A percentile compares a stretch with the other conserved stretches of the same genome.
Conservation (phyloP, 2,113 vertebrate genomes). For the Pitta sordida region DNA sequence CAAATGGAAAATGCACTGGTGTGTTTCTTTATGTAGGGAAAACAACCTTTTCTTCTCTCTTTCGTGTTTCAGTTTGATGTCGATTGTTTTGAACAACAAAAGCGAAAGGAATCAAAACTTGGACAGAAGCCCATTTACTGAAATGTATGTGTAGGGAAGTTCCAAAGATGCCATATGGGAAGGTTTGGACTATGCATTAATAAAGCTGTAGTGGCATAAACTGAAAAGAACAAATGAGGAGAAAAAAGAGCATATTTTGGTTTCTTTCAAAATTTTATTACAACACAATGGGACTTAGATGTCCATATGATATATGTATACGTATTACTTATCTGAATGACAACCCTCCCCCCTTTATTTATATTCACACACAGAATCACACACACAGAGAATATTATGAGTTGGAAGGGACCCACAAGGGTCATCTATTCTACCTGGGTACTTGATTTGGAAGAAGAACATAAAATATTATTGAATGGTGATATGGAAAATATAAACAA, state of each 20-base stretch:
- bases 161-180: background rate
- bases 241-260: background rate
- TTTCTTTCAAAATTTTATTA: background rate
- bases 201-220: background rate
- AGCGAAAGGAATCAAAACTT: background rate
- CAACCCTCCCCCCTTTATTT: rapidly evolving
- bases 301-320: background rate
- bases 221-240: background rate
- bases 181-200: background rate
- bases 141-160: background rate
- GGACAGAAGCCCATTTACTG: background rate
- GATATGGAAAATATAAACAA: background rate
- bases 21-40: background rate
- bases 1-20: background rate
- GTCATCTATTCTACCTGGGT: background rate
- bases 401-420: no score
- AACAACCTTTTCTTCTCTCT: background rate
- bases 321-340: background rate
- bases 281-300: background rate
- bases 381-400: no score
- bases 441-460: background rate
- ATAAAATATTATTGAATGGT: background rate
- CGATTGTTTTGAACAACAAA: conserved; percentile 38
- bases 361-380: no score
- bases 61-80: conserved; percentile 27